Conservation (phyloP, 1,140 invertebrate species). For the Caenorhabditis briggsae region DNA sequence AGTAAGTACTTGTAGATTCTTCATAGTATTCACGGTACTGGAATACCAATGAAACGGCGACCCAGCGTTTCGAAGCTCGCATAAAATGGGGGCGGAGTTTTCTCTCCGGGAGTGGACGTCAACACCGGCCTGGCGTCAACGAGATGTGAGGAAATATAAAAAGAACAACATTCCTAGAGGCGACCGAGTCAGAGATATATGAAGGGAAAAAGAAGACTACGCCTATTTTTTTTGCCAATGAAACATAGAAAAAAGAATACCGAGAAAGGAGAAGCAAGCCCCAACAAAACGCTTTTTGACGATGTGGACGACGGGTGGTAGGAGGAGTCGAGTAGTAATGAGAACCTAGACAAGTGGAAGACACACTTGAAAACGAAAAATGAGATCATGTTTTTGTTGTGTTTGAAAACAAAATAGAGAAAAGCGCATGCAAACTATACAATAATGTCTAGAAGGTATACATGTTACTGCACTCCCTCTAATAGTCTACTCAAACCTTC, state of each 20-base stretch:
- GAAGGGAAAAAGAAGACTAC: conserved; percentile 25
- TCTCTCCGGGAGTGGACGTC: conserved; percentile 26
- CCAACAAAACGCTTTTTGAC: conserved; percentile 46
- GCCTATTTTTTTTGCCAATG: conserved; percentile 19
- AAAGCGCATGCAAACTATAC: too few relatives aligned
- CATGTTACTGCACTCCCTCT: too few relatives aligned
- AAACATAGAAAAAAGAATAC: conserved; percentile 3
- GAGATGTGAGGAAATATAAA: conserved; percentile 22
- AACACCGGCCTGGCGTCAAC: conserved; percentile 27
- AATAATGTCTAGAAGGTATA: too few relatives aligned
- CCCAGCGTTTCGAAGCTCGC: conserved; percentile 11
- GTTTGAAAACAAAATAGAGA: not conserved
- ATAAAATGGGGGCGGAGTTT: conserved; percentile 48
- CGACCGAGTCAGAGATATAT: not conserved
- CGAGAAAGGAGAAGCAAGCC: not conserved
- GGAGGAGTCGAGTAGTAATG: conserved; percentile 1
- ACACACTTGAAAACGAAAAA: conserved; percentile 39
- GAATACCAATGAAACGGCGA: not conserved
- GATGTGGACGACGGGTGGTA: not conserved
- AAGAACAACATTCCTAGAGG: conserved; percentile 54
- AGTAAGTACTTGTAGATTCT: not conserved
- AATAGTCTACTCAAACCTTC: too few relatives aligned
- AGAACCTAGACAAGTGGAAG: conserved; percentile 44
- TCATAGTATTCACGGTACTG: not conserved
- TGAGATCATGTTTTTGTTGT: conserved; percentile 30